phyloP scores from a whole-genome alignment of 1,140 invertebrate species.

The Heliconius congener region DNA sequence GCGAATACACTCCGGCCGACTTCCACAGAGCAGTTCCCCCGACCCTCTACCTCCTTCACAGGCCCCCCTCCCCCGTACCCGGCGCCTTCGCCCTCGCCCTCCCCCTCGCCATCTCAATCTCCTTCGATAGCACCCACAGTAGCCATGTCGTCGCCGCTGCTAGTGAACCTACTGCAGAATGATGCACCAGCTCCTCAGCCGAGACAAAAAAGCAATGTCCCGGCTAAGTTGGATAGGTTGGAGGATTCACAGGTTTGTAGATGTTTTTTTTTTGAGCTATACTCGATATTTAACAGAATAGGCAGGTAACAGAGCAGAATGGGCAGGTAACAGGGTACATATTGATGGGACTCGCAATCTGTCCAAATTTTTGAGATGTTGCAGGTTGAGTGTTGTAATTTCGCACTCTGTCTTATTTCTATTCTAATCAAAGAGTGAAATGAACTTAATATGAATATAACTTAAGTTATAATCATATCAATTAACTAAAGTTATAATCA shows the following conservation, averaged over 20 bases:
- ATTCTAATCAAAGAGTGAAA: too few relatives aligned
- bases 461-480: too few relatives aligned
- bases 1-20: slow-evolving; percentile 38
- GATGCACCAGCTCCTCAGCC: slow-evolving; percentile 84
- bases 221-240: slow-evolving; percentile 65
- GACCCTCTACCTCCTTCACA: slow-evolving; percentile 64
- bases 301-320: too few relatives aligned
- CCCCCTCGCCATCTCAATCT: slow-evolving; percentile 37
- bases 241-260: slow-evolving; percentile 64
- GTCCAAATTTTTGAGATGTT: too few relatives aligned
- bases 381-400: too few relatives aligned
- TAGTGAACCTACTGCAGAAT: slow-evolving; percentile 95
- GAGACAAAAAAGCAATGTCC: slow-evolving; percentile 75
- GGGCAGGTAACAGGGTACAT: too few relatives aligned
- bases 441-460: too few relatives aligned
- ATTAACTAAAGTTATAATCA: too few relatives aligned
- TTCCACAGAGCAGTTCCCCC: slow-evolving; percentile 65
- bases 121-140: slow-evolving; percentile 70
- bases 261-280: neutral
- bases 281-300: too few relatives aligned
- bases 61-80: slow-evolving; percentile 60
- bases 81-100: slow-evolving; percentile 44
- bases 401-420: too few relatives aligned
- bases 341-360: too few relatives aligned
- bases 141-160: slow-evolving; percentile 92